Base-by-base conservation (phyloP, 1,140 invertebrate species). In the Scaptomyza montana region DNA sequence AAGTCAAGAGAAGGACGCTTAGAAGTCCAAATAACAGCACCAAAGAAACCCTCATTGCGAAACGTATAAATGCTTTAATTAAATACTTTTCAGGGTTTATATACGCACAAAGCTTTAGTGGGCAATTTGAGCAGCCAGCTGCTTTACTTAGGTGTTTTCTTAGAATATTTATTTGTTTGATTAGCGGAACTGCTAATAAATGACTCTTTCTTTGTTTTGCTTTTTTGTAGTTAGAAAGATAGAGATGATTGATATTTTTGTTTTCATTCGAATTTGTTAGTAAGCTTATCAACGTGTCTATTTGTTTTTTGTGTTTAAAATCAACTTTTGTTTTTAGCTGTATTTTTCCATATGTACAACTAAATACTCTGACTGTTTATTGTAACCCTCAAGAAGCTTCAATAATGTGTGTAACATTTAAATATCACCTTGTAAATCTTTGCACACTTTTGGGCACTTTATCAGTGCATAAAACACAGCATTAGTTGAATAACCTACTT, bases 21-120 rank as follows among this genome's bases (percentile, higher is more conserved):
- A 75, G n/a, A 7, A 80, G 30, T 2, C 57, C 67, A 25, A 67
- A 13, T 39, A 66, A 10, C 0, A 80, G 12, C 45, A 71, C 43
- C 39, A 47, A 57, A 12, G 39, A 30, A 0, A 66, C 16, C 7
- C 64, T 70, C 76, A 78, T 78, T 25, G 19, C 43, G 45, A 60
- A 43, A 45, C 6, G 10, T 8, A 8, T 66, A 16, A 66, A 39
- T 57, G n/a, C 0, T 36, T 12, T 19, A 36, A 19, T 30, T 6
- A 10, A 57, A 19, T 19, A 6, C 16, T 12, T 33, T 28, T 12
- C 1, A 1, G 10, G 13, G 46, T 10, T 67, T 56, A 57, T 66
- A 57, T 66, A 66, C 19, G 2, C 12, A 39, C 30, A 25, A 21
- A n/a, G 4, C 1, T 13, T 50, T 8, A 41, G 41, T 21, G 41